These are phyloP conservation scores for Pelecanoides urinatrix DNA, from an alignment of 2,113 vertebrate species.

Conservation along the genomic window DNA sequence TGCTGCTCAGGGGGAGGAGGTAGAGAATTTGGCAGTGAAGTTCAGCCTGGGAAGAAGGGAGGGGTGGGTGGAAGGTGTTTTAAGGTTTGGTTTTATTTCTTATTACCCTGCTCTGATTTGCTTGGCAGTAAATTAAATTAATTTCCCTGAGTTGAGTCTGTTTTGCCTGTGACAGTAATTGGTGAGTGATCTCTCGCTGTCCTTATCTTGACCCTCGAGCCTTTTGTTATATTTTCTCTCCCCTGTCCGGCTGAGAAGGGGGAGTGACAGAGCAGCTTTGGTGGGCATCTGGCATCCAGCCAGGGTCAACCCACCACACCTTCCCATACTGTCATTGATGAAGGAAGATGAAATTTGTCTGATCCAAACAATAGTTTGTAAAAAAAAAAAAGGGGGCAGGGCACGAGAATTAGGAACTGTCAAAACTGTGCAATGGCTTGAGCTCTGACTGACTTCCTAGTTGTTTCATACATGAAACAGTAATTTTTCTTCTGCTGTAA, in stretches of 20 bases:
- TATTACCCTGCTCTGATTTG: neutral
- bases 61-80: neutral
- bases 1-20: rapidly evolving
- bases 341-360: neutral
- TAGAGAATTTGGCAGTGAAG: neutral
- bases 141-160: neutral
- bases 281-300: neutral
- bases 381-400: rapidly evolving
- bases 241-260: neutral
- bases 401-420: neutral
- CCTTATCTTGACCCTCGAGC: rapidly evolving
- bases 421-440: neutral
- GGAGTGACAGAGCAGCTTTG: rapidly evolving
- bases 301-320: neutral
- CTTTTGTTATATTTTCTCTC: neutral
- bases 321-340: neutral
- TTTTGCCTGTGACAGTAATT: rapidly evolving
- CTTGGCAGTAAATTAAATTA: neutral
- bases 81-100: neutral
- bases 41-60: neutral
- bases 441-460: neutral
- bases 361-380: neutral
- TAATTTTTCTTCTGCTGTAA: neutral
- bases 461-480: neutral
- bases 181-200: neutral